phyloP scores from a whole-genome alignment of 1,140 invertebrate genomes.

The Lepidurus packardi region DNA sequence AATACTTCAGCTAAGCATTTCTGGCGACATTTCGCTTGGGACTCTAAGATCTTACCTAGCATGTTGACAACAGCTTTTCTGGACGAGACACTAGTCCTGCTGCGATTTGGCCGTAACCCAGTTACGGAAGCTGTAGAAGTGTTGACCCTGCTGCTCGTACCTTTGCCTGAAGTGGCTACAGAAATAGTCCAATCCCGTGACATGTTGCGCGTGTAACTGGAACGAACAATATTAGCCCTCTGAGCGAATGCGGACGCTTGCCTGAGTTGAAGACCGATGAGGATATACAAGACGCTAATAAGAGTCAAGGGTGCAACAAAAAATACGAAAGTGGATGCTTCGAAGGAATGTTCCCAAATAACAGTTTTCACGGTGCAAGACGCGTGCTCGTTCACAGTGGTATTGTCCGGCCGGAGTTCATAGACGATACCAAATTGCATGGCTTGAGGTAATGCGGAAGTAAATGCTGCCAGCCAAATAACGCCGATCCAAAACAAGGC shows the following conservation, averaged over 20 bases:
- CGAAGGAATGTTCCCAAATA: constrained; percentile 6
- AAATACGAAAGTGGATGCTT: not conserved
- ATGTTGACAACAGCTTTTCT: not conserved
- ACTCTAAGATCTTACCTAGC: not conserved
- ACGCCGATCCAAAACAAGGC: constrained; percentile 54
- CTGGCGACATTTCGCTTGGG: not conserved
- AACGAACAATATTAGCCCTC: not conserved
- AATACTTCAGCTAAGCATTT: constrained; percentile 29
- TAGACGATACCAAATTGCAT: constrained; percentile 41
- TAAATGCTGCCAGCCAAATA: constrained; percentile 55
- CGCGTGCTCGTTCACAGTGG: not conserved
- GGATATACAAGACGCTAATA: constrained; percentile 74
- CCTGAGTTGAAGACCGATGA: constrained; percentile 70
- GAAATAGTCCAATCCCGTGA: not conserved
- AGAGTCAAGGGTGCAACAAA: constrained; percentile 63
- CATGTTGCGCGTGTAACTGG: not conserved
- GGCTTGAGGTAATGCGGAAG: constrained; percentile 66
- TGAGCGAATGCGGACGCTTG: constrained; percentile 48
- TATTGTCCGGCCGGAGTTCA: not conserved
- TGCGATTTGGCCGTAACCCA: not conserved
- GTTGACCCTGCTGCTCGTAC: not conserved
- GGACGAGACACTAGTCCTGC: not conserved
- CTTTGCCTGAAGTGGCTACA: not conserved
- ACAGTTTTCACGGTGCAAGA: not conserved
- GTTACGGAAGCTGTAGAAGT: not conserved